Evolutionary conservation across 1,140 invertebrate species (phyloP).

Genomic region (Pseudobourletiella spinata): DNA sequence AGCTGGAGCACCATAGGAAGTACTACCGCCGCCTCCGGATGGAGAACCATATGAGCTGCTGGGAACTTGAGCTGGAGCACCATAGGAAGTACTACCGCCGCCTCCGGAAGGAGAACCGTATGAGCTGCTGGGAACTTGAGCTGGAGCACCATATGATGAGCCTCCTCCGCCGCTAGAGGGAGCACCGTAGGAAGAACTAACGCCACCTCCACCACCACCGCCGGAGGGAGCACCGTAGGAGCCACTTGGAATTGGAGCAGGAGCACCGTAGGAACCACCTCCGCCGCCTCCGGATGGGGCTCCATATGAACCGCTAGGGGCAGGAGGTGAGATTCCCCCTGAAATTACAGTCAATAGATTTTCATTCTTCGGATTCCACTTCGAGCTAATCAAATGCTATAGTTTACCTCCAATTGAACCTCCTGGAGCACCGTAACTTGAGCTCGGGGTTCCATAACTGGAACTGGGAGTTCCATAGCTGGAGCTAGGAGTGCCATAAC

Average conservation of each 20-base stretch:
- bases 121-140: background rate
- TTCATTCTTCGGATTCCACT: background rate
- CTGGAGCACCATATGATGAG: no score
- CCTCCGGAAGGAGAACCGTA: background rate
- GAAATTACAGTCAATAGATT: background rate
- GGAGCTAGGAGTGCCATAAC: background rate
- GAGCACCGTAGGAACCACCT: background rate
- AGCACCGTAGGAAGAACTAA: background rate
- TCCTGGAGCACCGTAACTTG: background rate
- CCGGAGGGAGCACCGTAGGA: background rate
- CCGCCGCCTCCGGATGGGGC: background rate
- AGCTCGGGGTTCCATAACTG: background rate
- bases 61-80: background rate
- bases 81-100: background rate
- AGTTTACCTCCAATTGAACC: background rate
- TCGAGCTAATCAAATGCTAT: background rate
- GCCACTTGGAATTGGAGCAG: background rate
- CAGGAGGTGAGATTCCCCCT: background rate
- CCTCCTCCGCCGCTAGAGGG: no score
- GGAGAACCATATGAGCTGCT: background rate
- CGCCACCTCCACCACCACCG: background rate
- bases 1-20: background rate
- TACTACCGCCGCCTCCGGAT: background rate
- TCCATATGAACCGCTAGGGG: background rate
- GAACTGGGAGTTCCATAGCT: background rate